A percentile compares a stretch with the other conserved stretches of the same genome.
phyloP scores from a whole-genome alignment of 2,797 vertebrate species.

The Micropoecilia bifurca region DNA sequence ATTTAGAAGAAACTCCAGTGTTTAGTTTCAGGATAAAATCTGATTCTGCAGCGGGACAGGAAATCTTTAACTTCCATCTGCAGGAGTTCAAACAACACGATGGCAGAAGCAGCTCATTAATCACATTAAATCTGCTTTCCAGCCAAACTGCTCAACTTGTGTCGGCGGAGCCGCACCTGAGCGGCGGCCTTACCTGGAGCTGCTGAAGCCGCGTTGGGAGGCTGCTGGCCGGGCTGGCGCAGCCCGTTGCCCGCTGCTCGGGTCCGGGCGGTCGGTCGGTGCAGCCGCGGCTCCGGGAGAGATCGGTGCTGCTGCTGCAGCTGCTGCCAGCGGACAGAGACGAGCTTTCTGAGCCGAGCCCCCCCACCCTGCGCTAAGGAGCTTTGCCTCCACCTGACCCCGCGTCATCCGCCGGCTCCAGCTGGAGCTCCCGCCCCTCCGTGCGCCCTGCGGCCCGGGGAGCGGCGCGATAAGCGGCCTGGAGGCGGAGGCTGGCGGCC shows the following conservation, averaged over 20 bases:
- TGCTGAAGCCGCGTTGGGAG: not conserved
- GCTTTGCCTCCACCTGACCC: conserved; percentile 55
- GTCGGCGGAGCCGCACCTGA: conserved; percentile 4
- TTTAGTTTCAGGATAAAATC: no score
- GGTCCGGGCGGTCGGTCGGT: not conserved
- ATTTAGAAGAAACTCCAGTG: no score
- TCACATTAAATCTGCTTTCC: not conserved
- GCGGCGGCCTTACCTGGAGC: conserved; percentile 37
- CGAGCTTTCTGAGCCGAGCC: not conserved
- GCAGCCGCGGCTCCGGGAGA: not conserved
- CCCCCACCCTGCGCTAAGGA: conserved; percentile 13
- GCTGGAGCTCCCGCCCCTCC: conserved; percentile 28
- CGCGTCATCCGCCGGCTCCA: conserved; percentile 49
- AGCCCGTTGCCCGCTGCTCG: not conserved
- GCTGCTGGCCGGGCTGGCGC: not conserved
- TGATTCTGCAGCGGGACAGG: no score
- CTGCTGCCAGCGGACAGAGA: conserved; percentile 11
- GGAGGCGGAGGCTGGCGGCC: not conserved
- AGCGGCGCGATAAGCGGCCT: not conserved
- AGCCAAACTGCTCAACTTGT: not conserved
- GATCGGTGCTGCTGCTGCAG: not conserved
- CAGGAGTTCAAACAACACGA: no score
- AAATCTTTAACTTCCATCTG: no score
- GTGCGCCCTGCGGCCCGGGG: not conserved
- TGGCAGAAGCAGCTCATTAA: no score